Conservation (phyloP, 2,113 vertebrate genomes). For the Pteronura brasiliensis region DNA sequence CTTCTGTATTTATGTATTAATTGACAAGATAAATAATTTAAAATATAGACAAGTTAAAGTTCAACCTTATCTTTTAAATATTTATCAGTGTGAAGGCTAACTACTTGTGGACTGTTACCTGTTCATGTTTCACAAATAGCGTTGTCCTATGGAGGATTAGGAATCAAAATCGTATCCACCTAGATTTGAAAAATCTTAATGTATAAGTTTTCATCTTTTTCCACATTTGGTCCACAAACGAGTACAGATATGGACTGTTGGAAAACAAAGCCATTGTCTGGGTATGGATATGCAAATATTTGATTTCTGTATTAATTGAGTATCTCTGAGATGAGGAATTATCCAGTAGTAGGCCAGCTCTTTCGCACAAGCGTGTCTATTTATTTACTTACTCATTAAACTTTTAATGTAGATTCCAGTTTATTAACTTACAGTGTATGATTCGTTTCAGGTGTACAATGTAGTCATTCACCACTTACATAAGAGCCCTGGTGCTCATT, state of each 20-base stretch:
- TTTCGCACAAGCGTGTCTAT: not conserved
- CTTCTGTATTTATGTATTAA: not conserved
- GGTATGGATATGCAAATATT: not conserved
- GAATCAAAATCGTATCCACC: not conserved
- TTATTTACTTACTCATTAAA: not conserved
- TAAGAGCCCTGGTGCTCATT: not conserved
- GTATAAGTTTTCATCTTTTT: not conserved
- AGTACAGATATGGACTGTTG: not conserved
- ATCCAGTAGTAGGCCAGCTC: not conserved
- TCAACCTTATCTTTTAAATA: not conserved
- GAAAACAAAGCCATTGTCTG: not conserved
- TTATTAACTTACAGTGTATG: not conserved
- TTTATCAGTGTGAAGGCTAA: not conserved
- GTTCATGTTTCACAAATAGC: not conserved
- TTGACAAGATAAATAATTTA: not conserved
- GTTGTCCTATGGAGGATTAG: not conserved
- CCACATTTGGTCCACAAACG: not conserved
- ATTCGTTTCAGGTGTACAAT: not conserved
- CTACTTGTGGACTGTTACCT: not conserved
- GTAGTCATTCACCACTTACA: not conserved
- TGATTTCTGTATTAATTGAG: not conserved
- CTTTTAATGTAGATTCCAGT: not conserved
- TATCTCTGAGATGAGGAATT: not conserved
- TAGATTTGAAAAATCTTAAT: not conserved
- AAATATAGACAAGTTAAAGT: not conserved